phyloP scores from a whole-genome alignment of 2,888 invertebrate genomes.

The Apotomis capreana region DNA sequence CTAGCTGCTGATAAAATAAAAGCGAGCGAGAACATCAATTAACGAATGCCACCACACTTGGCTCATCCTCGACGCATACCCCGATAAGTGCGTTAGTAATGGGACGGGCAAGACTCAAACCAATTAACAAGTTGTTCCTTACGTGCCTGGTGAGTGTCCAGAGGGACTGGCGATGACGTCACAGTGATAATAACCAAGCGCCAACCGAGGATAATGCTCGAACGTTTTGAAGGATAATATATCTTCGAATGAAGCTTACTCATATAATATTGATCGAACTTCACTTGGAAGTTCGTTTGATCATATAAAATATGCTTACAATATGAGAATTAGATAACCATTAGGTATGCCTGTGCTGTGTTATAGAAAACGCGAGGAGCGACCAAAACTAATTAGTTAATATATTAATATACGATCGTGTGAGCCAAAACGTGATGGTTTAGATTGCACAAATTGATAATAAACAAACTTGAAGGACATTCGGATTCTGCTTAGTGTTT shows the following conservation, averaged over 20 bases:
- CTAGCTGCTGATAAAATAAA: conserved; percentile 59
- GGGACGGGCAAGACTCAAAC: conserved; percentile 70
- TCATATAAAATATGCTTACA: too few relatives aligned
- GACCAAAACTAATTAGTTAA: neutral
- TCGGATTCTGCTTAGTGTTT: neutral
- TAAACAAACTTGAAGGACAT: neutral
- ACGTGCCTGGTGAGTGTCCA: conserved; percentile 32
- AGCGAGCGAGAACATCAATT: conserved; percentile 66
- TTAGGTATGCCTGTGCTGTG: neutral
- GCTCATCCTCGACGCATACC: conserved; percentile 56
- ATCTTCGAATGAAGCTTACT: too few relatives aligned
- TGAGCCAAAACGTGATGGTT: conserved; percentile 13
- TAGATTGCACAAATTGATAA: conserved; percentile 13
- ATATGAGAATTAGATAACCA: neutral
- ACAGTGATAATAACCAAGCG: conserved; percentile 8
- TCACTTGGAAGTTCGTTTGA: too few relatives aligned
- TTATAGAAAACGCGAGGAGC: neutral
- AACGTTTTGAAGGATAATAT: conserved; percentile 11
- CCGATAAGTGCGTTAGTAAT: conserved; percentile 44
- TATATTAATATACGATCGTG: conserved; percentile 7
- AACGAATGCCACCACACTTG: conserved; percentile 71
- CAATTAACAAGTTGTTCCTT: conserved; percentile 67
- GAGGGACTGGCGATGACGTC: conserved; percentile 29
- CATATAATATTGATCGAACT: too few relatives aligned
- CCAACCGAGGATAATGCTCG: neutral